Evolutionary conservation across 1,140 invertebrate genomes (phyloP).

Genomic region (Augochlora pura): DNA sequence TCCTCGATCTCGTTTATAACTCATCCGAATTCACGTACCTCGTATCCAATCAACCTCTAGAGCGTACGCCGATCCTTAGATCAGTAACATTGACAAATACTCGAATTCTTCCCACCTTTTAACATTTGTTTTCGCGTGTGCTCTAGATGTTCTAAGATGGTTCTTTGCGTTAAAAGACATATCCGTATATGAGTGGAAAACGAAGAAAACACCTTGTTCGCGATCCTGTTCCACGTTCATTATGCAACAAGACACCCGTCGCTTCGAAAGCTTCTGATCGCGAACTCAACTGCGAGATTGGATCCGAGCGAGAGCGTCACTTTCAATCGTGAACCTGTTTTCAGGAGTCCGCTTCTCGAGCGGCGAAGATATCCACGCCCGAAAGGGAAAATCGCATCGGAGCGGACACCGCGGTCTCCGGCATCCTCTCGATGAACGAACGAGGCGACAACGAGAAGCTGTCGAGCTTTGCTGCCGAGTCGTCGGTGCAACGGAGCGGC

Average conservation of each 20-base stretch:
- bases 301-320: background rate
- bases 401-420: background rate
- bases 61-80: too few species aligned
- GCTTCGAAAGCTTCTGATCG: conserved; percentile 23
- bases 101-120: too few species aligned
- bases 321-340: conserved; percentile 46
- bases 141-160: too few species aligned
- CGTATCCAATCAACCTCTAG: too few species aligned
- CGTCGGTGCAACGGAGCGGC: conserved; percentile 19
- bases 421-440: background rate
- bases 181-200: too few species aligned
- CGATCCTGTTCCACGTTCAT: conserved; percentile 24
- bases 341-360: conserved; percentile 64
- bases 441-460: conserved; percentile 39
- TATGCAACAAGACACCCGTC: conserved; percentile 39
- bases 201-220: too few species aligned
- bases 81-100: too few species aligned
- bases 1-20: too few species aligned
- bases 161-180: too few species aligned
- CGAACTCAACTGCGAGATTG: background rate
- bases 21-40: too few species aligned
- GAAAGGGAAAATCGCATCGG: conserved; percentile 61
- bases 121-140: too few species aligned
- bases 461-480: conserved; percentile 31
- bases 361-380: conserved; percentile 64